A percentile compares a stretch with the other conserved stretches of the same genome.
Evolutionary conservation across 2,888 invertebrate genomes (phyloP).

Genomic region (Sturmia bella): DNA sequence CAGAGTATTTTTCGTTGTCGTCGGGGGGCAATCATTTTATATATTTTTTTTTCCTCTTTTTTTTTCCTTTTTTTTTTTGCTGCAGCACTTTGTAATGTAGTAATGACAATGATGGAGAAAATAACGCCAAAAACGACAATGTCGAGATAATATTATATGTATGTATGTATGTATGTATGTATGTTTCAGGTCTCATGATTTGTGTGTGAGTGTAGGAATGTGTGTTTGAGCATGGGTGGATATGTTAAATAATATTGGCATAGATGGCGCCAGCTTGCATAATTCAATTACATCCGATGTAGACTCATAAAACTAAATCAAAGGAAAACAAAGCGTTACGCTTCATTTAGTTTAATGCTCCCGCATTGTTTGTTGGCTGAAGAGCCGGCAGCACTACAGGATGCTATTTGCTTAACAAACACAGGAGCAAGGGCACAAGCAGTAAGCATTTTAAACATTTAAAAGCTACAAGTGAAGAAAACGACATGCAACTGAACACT

Average conservation of each 20-base stretch:
- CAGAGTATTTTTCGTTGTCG: slow-evolving; percentile 12
- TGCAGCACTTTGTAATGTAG: slow-evolving; percentile 27
- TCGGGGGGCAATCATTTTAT: slow-evolving; percentile 27
- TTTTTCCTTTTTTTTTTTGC: background rate
- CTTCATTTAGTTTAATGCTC: slow-evolving; percentile 78
- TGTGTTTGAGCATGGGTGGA: slow-evolving; percentile 30
- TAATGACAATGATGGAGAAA: slow-evolving; percentile 68
- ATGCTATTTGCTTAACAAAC: slow-evolving; percentile 49
- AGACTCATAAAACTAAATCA: slow-evolving; percentile 81
- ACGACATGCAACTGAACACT: slow-evolving; percentile 29
- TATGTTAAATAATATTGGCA: slow-evolving; percentile 28
- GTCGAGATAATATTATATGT: slow-evolving; percentile 4
- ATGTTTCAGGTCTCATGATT: slow-evolving; percentile 1
- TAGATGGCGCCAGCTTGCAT: slow-evolving; percentile 79
- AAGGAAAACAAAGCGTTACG: slow-evolving; percentile 80
- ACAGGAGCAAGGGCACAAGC: slow-evolving; percentile 25
- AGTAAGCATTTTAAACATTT: slow-evolving; percentile 31
- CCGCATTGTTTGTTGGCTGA: slow-evolving; percentile 62
- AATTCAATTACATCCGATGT: slow-evolving; percentile 81
- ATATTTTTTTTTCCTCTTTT: background rate
- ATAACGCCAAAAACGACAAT: slow-evolving; percentile 55
- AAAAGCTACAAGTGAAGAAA: slow-evolving; percentile 26
- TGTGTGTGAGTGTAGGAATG: slow-evolving; percentile 17
- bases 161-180: slow-evolving; percentile 32
- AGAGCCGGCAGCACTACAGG: slow-evolving; percentile 62